Evolutionary conservation across 1,140 invertebrate genomes (phyloP).

Genomic region (Globodera rostochiensis): DNA sequence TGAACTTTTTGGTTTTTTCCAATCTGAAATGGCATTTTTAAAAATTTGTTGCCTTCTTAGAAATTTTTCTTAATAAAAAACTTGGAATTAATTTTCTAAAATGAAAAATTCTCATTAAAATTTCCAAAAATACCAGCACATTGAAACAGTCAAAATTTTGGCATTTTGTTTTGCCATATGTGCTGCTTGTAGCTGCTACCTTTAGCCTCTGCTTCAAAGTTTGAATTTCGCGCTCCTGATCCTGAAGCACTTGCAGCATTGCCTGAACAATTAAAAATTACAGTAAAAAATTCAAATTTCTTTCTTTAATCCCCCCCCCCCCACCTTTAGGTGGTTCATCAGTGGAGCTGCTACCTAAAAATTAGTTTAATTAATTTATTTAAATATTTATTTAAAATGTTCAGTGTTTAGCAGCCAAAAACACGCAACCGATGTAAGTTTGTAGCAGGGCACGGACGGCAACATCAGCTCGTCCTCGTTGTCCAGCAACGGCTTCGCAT

Average conservation of each 20-base stretch:
- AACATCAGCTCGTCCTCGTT: conserved; percentile 38
- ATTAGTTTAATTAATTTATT: background rate
- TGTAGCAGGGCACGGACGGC: conserved; percentile 49
- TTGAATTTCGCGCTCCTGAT: conserved; percentile 33
- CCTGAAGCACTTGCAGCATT: conserved; percentile 41
- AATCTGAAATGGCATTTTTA: too few relatives aligned
- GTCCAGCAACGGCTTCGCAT: conserved; percentile 3
- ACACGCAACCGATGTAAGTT: conserved; percentile 12
- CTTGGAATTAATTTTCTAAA: background rate
- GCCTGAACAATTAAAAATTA: conserved; percentile 18
- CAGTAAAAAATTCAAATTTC: background rate
- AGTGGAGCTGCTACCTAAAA: conserved; percentile 50
- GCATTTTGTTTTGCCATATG: background rate
- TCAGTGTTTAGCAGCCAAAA: background rate
- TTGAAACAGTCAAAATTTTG: background rate
- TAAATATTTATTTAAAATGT: too few relatives aligned
- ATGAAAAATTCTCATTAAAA: too few relatives aligned
- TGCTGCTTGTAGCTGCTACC: background rate
- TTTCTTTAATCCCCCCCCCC: background rate
- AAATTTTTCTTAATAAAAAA: background rate
- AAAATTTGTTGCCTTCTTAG: background rate
- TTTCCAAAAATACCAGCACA: too few relatives aligned
- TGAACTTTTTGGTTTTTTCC: too few relatives aligned
- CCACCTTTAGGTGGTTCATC: conserved; percentile 52
- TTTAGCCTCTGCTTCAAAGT: conserved; percentile 4